Evolutionary conservation across 2,888 invertebrate genomes (phyloP), one percentile per base, ranked within the genome.

Genomic region (Drosophila trichaetosa): DNA sequence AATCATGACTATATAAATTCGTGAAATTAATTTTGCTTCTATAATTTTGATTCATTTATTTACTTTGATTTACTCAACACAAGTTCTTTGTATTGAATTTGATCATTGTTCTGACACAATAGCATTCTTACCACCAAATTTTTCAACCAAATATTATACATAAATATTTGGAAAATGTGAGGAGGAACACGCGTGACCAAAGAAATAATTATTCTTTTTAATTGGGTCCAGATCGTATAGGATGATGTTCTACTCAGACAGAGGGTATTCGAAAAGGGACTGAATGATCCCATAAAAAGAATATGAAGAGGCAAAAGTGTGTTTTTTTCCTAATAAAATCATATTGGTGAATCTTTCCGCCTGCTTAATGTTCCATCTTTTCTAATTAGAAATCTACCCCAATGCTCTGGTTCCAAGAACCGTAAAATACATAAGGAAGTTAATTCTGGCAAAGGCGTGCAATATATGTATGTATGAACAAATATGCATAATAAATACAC

Each of bases 251-350:
- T 34, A 48, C n/a, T 40, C n/a, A 40, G 29, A n/a, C 10, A 16
- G 24, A 78, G 79, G 18, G 73, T 73, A 61, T 78, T 24, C 27
- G 27, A 53, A 73, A 48, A 29, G 48, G 42, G 49, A 4, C 27
- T 27, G 24, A 8, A 27, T 16, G 29, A 38, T 69, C 27, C n/a
- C 10, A 34, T 27, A 2, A 24, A 21, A 13, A 16, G 33, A 49
- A 6, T 31, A 36, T 16, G 69, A 69, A 46, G 7, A 7, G 21
- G 21, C 13, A 21, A 46, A 46, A 70, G 24, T 67, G 36, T 36
- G 48, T 69, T 21, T 16, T 24, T 67, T 53, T 27, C 18, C 18
- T 52, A n/a, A 53, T 53, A 52, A 46, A 31, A 40, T 66, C 40
- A 21, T 65, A 13, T 46, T 53, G 0, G 4, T 31, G 33, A 52